These are phyloP conservation scores for Drosophila atripex DNA, from an alignment of 2,888 invertebrate genomes.

Conservation along the genomic window DNA sequence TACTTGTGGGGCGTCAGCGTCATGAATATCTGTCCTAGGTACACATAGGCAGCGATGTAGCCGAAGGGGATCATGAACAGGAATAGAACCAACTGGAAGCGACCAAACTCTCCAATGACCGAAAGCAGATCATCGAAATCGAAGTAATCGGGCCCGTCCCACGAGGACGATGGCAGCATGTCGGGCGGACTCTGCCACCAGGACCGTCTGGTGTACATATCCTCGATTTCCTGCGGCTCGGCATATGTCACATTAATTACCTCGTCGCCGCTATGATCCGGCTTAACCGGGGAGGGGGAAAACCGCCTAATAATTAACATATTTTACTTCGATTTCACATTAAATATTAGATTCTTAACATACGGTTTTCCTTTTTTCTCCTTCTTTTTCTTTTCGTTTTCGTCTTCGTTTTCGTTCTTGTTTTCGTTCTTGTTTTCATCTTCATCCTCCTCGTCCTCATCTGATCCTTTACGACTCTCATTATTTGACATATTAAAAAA, in stretches of 20 bases:
- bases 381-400: neutral
- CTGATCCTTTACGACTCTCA: neutral
- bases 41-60: constrained; percentile 93
- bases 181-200: neutral
- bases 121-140: constrained; percentile 93
- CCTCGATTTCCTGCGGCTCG: neutral
- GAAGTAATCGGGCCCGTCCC: constrained; percentile 67
- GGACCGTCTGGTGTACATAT: neutral
- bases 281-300: neutral
- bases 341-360: neutral
- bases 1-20: constrained; percentile 90
- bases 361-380: neutral
- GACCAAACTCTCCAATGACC: constrained; percentile 92
- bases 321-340: neutral
- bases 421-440: neutral
- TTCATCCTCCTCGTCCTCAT: neutral
- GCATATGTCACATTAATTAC: constrained; percentile 1
- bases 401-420: neutral
- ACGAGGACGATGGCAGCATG: neutral
- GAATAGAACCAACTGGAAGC: constrained; percentile 92
- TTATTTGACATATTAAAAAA: constrained; percentile 17
- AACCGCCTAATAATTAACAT: neutral
- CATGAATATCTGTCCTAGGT: constrained; percentile 94
- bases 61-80: constrained; percentile 93
- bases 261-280: neutral